Evolutionary conservation across 2,797 vertebrate genomes (phyloP).

Genomic region (Gambusia yucatana): DNA sequence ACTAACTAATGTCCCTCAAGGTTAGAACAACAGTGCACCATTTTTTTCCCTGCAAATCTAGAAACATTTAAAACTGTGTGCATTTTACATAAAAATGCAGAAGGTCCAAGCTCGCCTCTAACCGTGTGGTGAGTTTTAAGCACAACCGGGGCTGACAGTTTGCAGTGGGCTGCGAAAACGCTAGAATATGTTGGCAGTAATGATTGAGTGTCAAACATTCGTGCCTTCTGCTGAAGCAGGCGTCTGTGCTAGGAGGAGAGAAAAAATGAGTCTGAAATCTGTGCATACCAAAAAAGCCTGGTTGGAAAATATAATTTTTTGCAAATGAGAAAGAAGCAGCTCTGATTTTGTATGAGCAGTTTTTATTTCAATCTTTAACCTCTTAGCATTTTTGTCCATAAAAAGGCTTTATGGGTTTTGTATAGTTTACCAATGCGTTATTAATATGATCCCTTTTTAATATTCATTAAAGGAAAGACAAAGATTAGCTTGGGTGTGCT

Average conservation of each 20-base stretch:
- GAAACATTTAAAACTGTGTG: conserved; percentile 34
- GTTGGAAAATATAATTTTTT: not conserved
- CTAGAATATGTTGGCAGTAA: conserved; percentile 24
- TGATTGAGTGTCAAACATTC: not conserved
- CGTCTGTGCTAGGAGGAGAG: not conserved
- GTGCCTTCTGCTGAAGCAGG: not conserved
- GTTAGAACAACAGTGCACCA: conserved; percentile 34
- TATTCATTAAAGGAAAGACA: not conserved
- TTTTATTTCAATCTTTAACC: not conserved
- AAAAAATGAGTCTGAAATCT: not conserved
- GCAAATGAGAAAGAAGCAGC: not conserved
- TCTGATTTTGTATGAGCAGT: not conserved
- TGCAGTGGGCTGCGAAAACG: not conserved
- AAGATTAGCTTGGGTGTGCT: not conserved
- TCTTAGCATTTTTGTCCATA: not conserved
- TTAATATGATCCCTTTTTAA: not conserved
- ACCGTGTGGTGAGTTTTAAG: not conserved
- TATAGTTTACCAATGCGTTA: not conserved
- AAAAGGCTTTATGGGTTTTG: not conserved
- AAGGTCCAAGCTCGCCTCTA: conserved; percentile 8
- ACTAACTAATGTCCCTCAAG: conserved; percentile 35
- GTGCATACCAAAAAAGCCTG: not conserved
- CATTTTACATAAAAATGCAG: conserved; percentile 39
- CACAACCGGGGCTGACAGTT: not conserved
- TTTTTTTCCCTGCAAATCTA: conserved; percentile 38